Evolutionary conservation across 2,888 invertebrate species (phyloP).

Genomic region (Odontocolon sp.): DNA sequence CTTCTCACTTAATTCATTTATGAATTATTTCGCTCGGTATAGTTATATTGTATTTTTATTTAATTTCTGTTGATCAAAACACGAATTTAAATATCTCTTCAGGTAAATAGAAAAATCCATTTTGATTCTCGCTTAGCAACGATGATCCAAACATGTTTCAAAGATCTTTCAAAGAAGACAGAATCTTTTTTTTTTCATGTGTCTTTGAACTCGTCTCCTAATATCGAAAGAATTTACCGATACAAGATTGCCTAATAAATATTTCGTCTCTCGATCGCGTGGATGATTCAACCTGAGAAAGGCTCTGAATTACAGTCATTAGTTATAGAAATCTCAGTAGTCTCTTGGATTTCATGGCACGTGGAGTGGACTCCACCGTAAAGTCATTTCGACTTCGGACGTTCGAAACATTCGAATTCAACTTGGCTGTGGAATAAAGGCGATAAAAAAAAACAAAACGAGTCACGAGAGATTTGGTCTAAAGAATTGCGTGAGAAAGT

Average conservation of each 20-base stretch:
- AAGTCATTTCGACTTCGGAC: not conserved
- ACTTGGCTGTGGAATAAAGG: not conserved
- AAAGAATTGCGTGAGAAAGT: conserved; percentile 20
- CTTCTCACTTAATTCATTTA: conserved; percentile 4
- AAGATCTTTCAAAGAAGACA: too few species aligned
- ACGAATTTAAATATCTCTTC: not conserved
- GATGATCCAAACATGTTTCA: too few species aligned
- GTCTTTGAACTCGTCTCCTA: conserved; percentile 24
- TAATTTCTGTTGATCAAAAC: not conserved
- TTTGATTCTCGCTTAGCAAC: conserved; percentile 33
- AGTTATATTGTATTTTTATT: not conserved
- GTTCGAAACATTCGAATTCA: conserved; percentile 9
- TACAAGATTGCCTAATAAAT: conserved; percentile 33
- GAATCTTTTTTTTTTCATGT: conserved; percentile 9
- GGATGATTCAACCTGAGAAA: conserved; percentile 34
- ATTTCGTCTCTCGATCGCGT: conserved; percentile 23
- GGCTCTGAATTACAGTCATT: conserved; percentile 49
- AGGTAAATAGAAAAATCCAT: conserved; percentile 11
- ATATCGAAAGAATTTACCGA: conserved; percentile 32
- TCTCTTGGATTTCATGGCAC: not conserved
- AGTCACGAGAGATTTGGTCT: not conserved
- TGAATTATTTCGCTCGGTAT: not conserved
- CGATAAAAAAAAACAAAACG: not conserved
- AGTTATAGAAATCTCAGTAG: conserved; percentile 28
- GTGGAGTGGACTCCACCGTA: not conserved